Conservation (phyloP, 92 coral and sea anemone genomes). For the Palythoa caribaeorum region DNA sequence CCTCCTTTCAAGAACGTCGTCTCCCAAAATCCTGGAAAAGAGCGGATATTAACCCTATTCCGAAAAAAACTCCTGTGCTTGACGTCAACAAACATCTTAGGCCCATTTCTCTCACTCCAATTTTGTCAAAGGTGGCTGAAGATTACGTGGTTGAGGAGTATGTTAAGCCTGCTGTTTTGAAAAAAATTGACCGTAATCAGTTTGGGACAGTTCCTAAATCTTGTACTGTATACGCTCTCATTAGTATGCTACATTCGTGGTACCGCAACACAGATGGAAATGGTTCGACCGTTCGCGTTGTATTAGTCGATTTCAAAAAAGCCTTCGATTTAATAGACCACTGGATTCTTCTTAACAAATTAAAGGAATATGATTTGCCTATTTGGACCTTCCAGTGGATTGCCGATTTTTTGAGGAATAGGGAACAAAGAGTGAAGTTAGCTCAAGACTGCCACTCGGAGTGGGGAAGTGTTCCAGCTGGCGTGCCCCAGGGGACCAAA, state of each 20-base stretch:
- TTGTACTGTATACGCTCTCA: conserved; percentile 24
- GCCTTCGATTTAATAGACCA: conserved; percentile 21
- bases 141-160: neutral
- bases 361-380: conserved; percentile 24
- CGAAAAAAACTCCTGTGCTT: conserved; percentile 11
- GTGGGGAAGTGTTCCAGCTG: conserved; percentile 31
- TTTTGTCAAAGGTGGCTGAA: conserved; percentile 39
- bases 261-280: conserved; percentile 38
- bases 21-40: conserved; percentile 16
- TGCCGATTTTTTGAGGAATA: conserved; percentile 25
- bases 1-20: neutral
- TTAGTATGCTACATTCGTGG: conserved; percentile 44
- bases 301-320: conserved; percentile 23
- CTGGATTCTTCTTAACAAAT: conserved; percentile 22
- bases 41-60: conserved; percentile 15
- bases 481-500: neutral
- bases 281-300: conserved; percentile 38
- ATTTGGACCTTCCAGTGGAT: conserved; percentile 27
- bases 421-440: conserved; percentile 22
- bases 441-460: conserved; percentile 26
- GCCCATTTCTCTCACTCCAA: conserved; percentile 14
- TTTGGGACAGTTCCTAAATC: conserved; percentile 41
- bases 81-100: conserved; percentile 17
- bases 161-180: conserved; percentile 40
- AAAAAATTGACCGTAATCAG: conserved; percentile 26